Conservation (phyloP, 2,113 vertebrate genomes). For the Neomonachus schauinslandi region DNA sequence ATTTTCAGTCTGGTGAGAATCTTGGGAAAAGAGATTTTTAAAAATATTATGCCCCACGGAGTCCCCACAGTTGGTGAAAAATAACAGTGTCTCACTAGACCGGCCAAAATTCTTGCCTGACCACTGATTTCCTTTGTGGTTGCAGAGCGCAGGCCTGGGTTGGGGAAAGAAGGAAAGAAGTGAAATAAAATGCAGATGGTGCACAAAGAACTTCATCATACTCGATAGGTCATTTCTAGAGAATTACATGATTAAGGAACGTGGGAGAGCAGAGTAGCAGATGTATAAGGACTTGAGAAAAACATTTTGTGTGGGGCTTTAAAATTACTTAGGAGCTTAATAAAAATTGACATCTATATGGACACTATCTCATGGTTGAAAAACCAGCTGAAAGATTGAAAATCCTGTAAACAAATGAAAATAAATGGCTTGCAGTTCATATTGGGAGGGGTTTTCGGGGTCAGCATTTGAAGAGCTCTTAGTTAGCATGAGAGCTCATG, state of each 20-base stretch:
- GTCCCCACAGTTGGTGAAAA: not conserved
- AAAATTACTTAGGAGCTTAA: constrained; percentile 67
- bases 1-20: constrained; percentile 68
- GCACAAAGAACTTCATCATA: not conserved
- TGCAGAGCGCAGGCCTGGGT: not conserved
- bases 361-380: constrained; percentile 65
- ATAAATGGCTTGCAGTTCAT: constrained; percentile 50
- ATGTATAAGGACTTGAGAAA: not conserved
- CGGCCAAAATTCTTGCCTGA: not conserved
- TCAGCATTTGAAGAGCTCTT: constrained; percentile 40
- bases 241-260: not conserved
- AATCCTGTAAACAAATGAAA: constrained; percentile 72
- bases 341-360: constrained; percentile 71
- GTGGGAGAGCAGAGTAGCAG: not conserved
- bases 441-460: not conserved
- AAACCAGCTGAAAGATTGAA: constrained; percentile 55
- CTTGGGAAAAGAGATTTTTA: constrained; percentile 60
- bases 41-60: not conserved
- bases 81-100: not conserved
- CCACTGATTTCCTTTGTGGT: not conserved
- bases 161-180: not conserved
- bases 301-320: not conserved
- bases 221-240: constrained; percentile 55
- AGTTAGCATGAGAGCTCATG: constrained; percentile 43
- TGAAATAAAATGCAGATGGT: constrained; percentile 19